These are phyloP conservation scores for Eremobia ochroleuca DNA, from an alignment of 2,888 invertebrate genomes.

Conservation along the genomic window DNA sequence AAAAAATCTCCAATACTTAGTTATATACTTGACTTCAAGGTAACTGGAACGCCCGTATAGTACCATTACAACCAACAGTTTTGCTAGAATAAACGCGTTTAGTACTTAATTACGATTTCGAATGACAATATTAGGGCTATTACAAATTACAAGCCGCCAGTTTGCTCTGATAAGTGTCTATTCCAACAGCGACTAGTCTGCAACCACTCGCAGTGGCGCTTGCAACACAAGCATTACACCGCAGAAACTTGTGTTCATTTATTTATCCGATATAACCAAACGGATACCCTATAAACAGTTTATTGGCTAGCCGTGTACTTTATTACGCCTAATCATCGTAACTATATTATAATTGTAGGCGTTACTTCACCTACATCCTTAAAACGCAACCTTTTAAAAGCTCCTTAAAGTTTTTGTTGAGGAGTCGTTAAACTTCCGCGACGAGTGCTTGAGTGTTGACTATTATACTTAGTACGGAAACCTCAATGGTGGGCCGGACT, in stretches of 20 bases:
- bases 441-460: slow-evolving; percentile 40
- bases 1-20: slow-evolving; percentile 5
- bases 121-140: slow-evolving; percentile 63
- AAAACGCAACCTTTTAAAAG: slow-evolving; percentile 46
- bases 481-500: slow-evolving; percentile 49
- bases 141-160: slow-evolving; percentile 63
- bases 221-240: slow-evolving; percentile 76
- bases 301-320: slow-evolving; percentile 36
- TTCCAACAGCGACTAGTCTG: slow-evolving; percentile 71
- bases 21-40: slow-evolving; percentile 45
- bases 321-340: slow-evolving; percentile 34
- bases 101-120: slow-evolving; percentile 58
- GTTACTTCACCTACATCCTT: slow-evolving; percentile 47
- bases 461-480: slow-evolving; percentile 59
- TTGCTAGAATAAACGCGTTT: slow-evolving; percentile 48
- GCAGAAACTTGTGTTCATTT: slow-evolving; percentile 76
- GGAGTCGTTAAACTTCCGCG: slow-evolving; percentile 43
- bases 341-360: slow-evolving; percentile 45
- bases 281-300: slow-evolving; percentile 43
- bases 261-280: slow-evolving; percentile 67
- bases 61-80: slow-evolving; percentile 40
- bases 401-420: slow-evolving; percentile 46
- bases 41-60: slow-evolving; percentile 40
- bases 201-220: slow-evolving; percentile 64
- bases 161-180: slow-evolving; percentile 73